A percentile compares a stretch with the other conserved stretches of the same genome.
These are phyloP conservation scores for Myiagra hebetior DNA, from an alignment of 2,113 vertebrate species.

Conservation along the genomic window DNA sequence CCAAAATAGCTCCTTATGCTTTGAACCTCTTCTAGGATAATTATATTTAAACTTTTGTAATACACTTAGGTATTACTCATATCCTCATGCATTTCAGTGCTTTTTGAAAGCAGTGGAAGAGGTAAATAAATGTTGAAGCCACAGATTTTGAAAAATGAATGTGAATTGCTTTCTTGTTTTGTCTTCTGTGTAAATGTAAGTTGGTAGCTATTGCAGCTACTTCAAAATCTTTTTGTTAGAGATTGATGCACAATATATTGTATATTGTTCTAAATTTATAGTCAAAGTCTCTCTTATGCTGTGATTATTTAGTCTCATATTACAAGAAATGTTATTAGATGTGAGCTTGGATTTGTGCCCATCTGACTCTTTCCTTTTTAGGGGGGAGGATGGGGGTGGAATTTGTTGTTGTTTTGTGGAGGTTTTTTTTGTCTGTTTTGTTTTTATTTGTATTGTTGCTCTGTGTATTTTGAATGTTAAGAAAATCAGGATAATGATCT, in stretches of 20 bases:
- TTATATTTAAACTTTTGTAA: not conserved
- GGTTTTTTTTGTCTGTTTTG: not conserved
- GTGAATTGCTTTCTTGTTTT: not conserved
- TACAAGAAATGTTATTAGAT: not conserved
- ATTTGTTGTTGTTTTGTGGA: not conserved
- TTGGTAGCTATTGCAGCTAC: not conserved
- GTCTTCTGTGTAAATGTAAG: not conserved
- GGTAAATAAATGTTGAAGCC: not conserved
- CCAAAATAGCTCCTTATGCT: not conserved
- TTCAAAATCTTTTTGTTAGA: not conserved
- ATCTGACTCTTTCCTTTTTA: accelerated
- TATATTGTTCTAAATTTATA: not conserved
- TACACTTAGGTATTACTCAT: not conserved
- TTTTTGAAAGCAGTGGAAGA: not conserved
- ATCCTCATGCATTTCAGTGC: not conserved
- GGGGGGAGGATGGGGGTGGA: accelerated
- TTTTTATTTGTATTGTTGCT: not conserved
- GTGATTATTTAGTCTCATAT: not conserved
- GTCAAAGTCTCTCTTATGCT: not conserved
- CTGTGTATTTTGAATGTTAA: not conserved
- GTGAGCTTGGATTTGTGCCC: not conserved
- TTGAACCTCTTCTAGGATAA: not conserved
- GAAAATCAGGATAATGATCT: not conserved
- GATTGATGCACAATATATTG: not conserved
- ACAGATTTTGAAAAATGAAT: not conserved